A percentile compares a stretch with the other conserved stretches of the same genome.
These are phyloP conservation scores for Metalampra italica DNA, from an alignment of 2,888 invertebrate species.

Conservation along the genomic window DNA sequence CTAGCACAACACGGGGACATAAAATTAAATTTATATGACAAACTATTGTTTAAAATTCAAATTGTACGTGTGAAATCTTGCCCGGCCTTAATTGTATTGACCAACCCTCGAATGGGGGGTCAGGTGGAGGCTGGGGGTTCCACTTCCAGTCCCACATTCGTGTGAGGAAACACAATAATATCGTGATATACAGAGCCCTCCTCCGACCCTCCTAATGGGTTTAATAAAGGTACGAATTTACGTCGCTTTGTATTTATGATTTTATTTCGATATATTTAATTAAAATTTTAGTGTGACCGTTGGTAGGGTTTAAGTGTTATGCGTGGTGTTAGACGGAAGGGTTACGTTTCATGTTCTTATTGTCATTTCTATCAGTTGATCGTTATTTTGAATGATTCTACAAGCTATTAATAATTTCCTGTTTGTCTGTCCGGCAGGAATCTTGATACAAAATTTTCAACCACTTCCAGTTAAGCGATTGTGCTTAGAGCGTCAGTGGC, in stretches of 20 bases:
- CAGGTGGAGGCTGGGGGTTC: slow-evolving; percentile 19
- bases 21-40: slow-evolving; percentile 76
- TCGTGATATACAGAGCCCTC: slow-evolving; percentile 56
- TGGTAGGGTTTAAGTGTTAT: background rate
- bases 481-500: too few species aligned
- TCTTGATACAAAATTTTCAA: too few species aligned
- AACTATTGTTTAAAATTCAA: slow-evolving; percentile 78
- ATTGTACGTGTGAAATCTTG: slow-evolving; percentile 75
- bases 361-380: background rate
- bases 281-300: slow-evolving; percentile 61
- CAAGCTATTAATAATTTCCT: too few species aligned
- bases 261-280: slow-evolving; percentile 75
- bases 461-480: too few species aligned
- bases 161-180: slow-evolving; percentile 63
- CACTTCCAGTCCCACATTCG: slow-evolving; percentile 24
- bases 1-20: slow-evolving; percentile 47
- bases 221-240: slow-evolving; percentile 74
- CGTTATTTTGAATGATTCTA: background rate
- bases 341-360: slow-evolving; percentile 17
- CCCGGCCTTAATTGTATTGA: slow-evolving; percentile 72
- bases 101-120: slow-evolving; percentile 42
- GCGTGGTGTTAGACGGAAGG: slow-evolving; percentile 6
- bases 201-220: slow-evolving; percentile 64
- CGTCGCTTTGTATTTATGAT: slow-evolving; percentile 69
- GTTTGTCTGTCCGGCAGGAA: too few species aligned